A percentile compares a stretch with the other conserved stretches of the same genome.
Conservation (phyloP, 1,140 invertebrate genomes). For the Drosophila ficusphila region DNA sequence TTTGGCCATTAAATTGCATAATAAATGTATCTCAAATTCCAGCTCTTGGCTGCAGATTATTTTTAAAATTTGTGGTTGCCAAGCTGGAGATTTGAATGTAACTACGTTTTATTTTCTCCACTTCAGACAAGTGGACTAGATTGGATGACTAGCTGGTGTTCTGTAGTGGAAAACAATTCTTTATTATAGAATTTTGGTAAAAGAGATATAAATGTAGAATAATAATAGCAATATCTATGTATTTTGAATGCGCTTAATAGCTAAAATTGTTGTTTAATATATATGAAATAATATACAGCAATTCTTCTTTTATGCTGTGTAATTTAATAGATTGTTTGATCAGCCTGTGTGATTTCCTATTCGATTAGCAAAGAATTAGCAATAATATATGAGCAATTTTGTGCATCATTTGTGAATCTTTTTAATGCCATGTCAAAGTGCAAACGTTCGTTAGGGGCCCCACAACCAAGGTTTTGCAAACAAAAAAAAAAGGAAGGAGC, state of each 20-base stretch:
- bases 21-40: slow-evolving; percentile 64
- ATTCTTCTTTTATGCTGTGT: too few relatives aligned
- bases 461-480: background rate
- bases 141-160: background rate
- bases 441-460: slow-evolving; percentile 19
- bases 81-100: slow-evolving; percentile 12
- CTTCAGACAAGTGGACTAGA: slow-evolving; percentile 9
- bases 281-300: too few relatives aligned
- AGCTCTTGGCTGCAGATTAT: slow-evolving; percentile 46
- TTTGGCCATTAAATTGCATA: slow-evolving; percentile 74
- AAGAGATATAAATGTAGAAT: background rate
- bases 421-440: slow-evolving; percentile 20
- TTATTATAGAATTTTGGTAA: background rate
- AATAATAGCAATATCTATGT: background rate
- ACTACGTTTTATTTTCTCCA: background rate
- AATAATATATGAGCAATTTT: slow-evolving; percentile 24
- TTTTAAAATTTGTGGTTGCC: slow-evolving; percentile 46
- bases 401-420: slow-evolving; percentile 4
- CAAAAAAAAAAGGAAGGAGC: slow-evolving; percentile 5
- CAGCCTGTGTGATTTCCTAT: background rate
- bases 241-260: background rate
- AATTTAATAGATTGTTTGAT: too few relatives aligned
- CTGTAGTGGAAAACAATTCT: background rate
- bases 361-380: slow-evolving; percentile 2
- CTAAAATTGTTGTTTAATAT: too few relatives aligned